Base-by-base conservation (phyloP, 2,113 vertebrate genomes). In the Mesoclemmys tuberculata region DNA sequence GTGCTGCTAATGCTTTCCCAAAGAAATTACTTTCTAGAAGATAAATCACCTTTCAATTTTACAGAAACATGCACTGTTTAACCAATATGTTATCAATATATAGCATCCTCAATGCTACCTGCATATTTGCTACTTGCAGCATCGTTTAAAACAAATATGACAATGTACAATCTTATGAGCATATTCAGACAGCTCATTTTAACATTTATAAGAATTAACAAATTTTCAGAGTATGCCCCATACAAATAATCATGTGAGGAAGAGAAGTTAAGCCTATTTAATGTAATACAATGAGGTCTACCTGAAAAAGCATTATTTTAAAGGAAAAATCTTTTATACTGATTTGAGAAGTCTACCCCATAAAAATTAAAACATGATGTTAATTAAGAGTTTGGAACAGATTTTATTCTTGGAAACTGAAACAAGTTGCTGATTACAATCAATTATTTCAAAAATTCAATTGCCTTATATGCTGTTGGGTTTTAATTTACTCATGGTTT, bases 21-120 rank as follows among this genome's bases (percentile, higher is more conserved):
- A 97, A 98, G 97, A 98, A 98, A 98, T 98, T 98, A 97, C 98
- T 97, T 98, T 97, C 97, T 95, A 95, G 86, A 95, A 98, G 96
- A 98, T 93, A 98, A 98, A 98, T 98, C 16, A 88, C 94, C 97
- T 98, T 97, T 97, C 97, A 97, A 97, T 98, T 98, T 98, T 97
- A 97, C 38, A 95, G 96, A 98, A 98, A 98, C 96, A 94, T 89
- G 78, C 87, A 92, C 89, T 96, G 89, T 96, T 98, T 96, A 97
- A 96, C 89, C 93, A 97, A 98, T 97, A 91, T 84, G 93, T 93
- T 98, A 97, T 97, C 97, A 97, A 98, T 97, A 98, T 7, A n/a
- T 9, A 94, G 85, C 71, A 94, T 88, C 54, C 94, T 80, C 68
- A 84, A 88, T 90, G 51, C 88, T 90, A 95, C 71, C 89, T 94